Base-by-base conservation (phyloP, 2,888 invertebrate species). In the Folsomia candida region DNA sequence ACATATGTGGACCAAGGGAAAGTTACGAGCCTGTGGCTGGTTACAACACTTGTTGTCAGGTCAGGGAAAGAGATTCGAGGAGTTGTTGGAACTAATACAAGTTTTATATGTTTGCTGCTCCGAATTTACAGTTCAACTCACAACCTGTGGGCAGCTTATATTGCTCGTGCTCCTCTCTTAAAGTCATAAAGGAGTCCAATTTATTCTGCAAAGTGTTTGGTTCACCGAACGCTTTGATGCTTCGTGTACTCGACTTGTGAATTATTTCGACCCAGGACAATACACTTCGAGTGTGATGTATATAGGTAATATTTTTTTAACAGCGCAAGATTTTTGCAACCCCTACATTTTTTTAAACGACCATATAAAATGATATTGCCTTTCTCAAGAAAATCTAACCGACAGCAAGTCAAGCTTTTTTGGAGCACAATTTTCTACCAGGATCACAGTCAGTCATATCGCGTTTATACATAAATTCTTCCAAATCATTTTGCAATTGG, bases 161-260 rank as follows among this genome's bases (percentile, higher is more conserved):
- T 26, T 18, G 4, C 25, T 37, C 59, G 4, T 59, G 20, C 20
- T 37, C 14, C 37, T 24, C 59, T 28, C 27, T 26, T 26, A 11
- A 27, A 24, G 26, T 61, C 61, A 61, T 61, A 61, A 61, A 61
- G 61, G 28, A 61, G 61, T 28, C 61, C 61, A 61, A 61, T 61
- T 61, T 61, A 61, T 61, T 61, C 28, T 28, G n/a, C 61, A 11
- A 59, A 59, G 25, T 26, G 18, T 24, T 59, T 26, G 59, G 59
- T n/a, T 61, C 28, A 27, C 61, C 28, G 61, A 61, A 28, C 61
- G 29, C 61, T 26, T 61, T 61, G 61, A 25, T 59, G 25, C 59
- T 59, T 6, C 14, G 37, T 14, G 4, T 37, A 37, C 37, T 14
- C 4, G 37, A 37, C 37, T 37, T 37, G 14, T n/a, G 37, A 14